Conservation (phyloP, 2,797 vertebrate species). For the Siniperca scherzeri region DNA sequence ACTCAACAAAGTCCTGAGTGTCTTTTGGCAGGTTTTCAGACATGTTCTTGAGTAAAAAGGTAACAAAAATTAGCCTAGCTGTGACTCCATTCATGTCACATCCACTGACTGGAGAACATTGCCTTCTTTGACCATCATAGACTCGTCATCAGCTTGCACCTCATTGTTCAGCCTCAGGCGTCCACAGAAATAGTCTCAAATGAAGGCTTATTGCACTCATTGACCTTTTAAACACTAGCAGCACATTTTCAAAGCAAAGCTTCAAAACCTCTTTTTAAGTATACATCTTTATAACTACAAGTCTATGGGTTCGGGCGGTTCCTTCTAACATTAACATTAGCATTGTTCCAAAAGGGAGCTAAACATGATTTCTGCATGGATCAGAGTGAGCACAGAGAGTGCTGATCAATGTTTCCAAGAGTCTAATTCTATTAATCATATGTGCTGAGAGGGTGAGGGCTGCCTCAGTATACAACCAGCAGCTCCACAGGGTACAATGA, state of each 20-base stretch:
- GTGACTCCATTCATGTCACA: conserved; percentile 43
- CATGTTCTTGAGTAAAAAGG: conserved; percentile 54
- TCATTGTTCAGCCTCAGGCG: conserved; percentile 33
- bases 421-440: conserved; percentile 69
- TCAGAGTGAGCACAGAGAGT: conserved; percentile 21
- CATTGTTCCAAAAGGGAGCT: conserved; percentile 25
- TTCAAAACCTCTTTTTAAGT: conserved; percentile 11
- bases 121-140: conserved; percentile 58
- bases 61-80: conserved; percentile 44
- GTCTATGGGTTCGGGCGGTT: neutral
- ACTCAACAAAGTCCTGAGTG: conserved; percentile 67
- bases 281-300: neutral
- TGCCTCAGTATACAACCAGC: conserved; percentile 30
- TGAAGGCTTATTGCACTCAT: conserved; percentile 33
- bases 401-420: conserved; percentile 68
- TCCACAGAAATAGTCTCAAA: conserved; percentile 44
- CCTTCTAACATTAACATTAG: conserved; percentile 20
- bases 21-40: conserved; percentile 67
- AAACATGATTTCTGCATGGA: conserved; percentile 50
- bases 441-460: conserved; percentile 42
- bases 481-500: conserved; percentile 45
- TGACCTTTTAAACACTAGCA: conserved; percentile 55
- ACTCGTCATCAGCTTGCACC: conserved; percentile 45
- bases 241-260: neutral
- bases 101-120: conserved; percentile 63